A percentile compares a stretch with the other conserved stretches of the same genome.
These are phyloP conservation scores for Cheilosia grossa DNA, from an alignment of 2,888 invertebrate species.

Conservation along the genomic window DNA sequence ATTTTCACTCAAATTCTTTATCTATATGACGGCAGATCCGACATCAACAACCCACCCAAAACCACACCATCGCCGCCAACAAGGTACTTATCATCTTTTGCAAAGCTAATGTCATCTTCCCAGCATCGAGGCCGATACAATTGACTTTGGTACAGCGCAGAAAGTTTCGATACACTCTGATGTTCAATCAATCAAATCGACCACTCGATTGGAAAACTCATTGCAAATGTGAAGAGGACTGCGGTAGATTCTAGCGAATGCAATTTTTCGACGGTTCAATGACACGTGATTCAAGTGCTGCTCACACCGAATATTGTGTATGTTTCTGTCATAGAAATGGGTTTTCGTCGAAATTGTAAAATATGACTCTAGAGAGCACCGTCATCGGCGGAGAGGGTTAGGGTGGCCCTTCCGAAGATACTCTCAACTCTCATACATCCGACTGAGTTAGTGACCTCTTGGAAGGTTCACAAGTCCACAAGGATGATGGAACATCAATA, in stretches of 20 bases:
- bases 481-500: no score
- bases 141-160: slow-evolving; percentile 5
- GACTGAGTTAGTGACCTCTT: no score
- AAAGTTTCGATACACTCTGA: slow-evolving; percentile 13
- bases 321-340: no score
- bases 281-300: slow-evolving; percentile 15
- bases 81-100: slow-evolving; percentile 12
- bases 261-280: slow-evolving; percentile 13
- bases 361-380: no score
- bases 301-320: no score
- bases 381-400: no score
- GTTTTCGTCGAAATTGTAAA: no score
- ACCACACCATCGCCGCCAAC: slow-evolving; percentile 4
- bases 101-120: not conserved
- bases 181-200: slow-evolving; percentile 45
- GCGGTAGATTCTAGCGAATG: slow-evolving; percentile 1
- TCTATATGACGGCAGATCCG: slow-evolving; percentile 5
- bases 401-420: no score
- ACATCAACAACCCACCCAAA: slow-evolving; percentile 9
- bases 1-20: slow-evolving; percentile 17
- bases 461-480: no score
- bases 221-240: slow-evolving; percentile 33
- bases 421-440: no score
- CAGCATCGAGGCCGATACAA: not conserved
- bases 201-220: slow-evolving; percentile 48